Evolutionary conservation across 2,113 vertebrate genomes (phyloP).

Genomic region (Triplophysa rosa): DNA sequence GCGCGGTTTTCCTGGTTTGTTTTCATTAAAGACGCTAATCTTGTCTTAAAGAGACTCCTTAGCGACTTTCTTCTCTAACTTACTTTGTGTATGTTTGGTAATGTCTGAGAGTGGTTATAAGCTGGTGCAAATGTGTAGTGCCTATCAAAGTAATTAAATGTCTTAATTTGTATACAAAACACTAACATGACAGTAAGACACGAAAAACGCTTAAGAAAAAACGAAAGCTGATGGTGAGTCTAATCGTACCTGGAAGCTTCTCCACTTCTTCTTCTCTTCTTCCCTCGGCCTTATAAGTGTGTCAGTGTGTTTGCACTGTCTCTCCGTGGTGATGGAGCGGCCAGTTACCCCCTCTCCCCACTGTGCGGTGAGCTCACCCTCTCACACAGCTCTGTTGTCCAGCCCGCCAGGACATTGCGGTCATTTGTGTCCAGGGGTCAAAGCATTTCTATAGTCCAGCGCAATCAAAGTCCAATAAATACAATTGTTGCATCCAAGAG

Average conservation of each 20-base stretch:
- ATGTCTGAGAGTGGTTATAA: neutral
- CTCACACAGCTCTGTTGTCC: conserved; percentile 34
- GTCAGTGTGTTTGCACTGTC: neutral
- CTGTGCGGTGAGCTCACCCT: conserved; percentile 38
- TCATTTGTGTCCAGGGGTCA: conserved; percentile 29
- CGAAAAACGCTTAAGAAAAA: neutral
- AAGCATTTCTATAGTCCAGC: neutral
- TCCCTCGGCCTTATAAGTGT: neutral
- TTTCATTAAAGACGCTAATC: conserved; percentile 26
- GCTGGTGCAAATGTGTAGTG: too few species aligned
- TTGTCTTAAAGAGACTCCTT: neutral
- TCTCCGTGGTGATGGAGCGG: conserved; percentile 28
- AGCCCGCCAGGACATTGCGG: conserved; percentile 28
- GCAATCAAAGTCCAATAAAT: neutral
- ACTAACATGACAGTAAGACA: neutral
- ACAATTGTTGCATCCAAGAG: conserved; percentile 1
- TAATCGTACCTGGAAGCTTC: conserved; percentile 7
- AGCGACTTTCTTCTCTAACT: neutral
- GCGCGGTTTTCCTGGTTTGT: conserved; percentile 3
- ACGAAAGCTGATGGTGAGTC: neutral
- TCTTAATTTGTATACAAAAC: neutral
- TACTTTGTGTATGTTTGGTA: neutral
- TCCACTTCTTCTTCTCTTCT: neutral
- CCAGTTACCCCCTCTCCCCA: conserved; percentile 43
- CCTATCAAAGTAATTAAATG: neutral